Base-by-base conservation (phyloP, 2,113 vertebrate genomes). In the Anoplopoma fimbria region DNA sequence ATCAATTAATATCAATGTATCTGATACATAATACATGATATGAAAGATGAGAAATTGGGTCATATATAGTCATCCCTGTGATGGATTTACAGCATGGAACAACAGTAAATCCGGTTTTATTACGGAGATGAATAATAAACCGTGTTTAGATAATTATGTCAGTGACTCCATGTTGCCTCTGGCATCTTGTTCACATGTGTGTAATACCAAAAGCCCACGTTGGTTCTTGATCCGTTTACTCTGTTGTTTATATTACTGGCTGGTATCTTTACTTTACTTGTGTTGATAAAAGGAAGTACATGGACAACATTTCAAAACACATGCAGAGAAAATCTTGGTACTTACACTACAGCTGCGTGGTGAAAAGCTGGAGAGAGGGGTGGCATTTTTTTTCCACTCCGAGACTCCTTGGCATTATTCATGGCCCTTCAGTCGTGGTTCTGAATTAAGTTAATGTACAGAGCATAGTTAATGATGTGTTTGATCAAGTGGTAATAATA, bases 91-190 rank as follows among this genome's bases (percentile, higher is more conserved):
- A 79, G 42, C n/a, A 74, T 40, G 40, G 36, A 82, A 65, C n/a
- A 79, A 60, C 45, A 57, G 1, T 36, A 83, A 61, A 67, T 25
- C 49, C 23, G 33, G n/a, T 21, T 87, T 70, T 72, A 84, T 78
- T 75, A 65, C 21, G 21, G 68, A 69, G 55, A 77, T 79, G 69
- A 90, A 78, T 72, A 77, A 85, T 89, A 73, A 85, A 89, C 53
- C 21, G 31, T 68, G 51, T 88, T 83, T 73, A 77, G 85, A 85
- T 84, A 87, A 88, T 83, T 67, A 65, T 77, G 76, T 82, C 82
- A 80, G 58, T 49, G 76, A 81, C 55, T 83, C 73, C 62, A 15
- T 21, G 29, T 74, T 84, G 83, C 88, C 88, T 76, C 70, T 86
- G 75, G 88, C 84, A 63, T 78, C 64, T 68, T 80, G 61, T 82